Conservation (phyloP, 2,113 vertebrate species). For the Xiphias gladius region DNA sequence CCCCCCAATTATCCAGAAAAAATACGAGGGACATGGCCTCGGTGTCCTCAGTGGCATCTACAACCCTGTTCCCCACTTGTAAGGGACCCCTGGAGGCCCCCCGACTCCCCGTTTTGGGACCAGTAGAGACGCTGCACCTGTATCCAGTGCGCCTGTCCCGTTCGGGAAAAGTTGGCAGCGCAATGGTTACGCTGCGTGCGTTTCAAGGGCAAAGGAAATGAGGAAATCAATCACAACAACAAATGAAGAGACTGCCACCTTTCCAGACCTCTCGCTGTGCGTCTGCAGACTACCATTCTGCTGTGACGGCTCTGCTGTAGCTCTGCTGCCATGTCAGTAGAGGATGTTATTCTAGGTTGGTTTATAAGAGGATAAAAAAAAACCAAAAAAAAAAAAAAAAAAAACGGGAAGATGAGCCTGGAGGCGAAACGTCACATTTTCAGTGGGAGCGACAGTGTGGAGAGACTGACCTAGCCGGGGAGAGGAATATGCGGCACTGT, state of each 20-base stretch:
- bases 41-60: conserved; percentile 23
- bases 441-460: conserved; percentile 60
- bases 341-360: conserved; percentile 50
- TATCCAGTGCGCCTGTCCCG: conserved; percentile 70
- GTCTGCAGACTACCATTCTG: conserved; percentile 20
- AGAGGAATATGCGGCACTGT: conserved; percentile 68
- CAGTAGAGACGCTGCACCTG: conserved; percentile 71
- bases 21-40: conserved; percentile 34
- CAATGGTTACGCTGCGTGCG: conserved; percentile 78
- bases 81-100: conserved; percentile 23
- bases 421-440: conserved; percentile 72
- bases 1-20: neutral
- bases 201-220: conserved; percentile 84
- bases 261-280: conserved; percentile 28
- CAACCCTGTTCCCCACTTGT: conserved; percentile 2
- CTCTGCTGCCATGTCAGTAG: conserved; percentile 45
- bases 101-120: conserved; percentile 15
- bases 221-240: conserved; percentile 71
- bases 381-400: conserved; percentile 11
- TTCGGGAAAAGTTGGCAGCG: conserved; percentile 82
- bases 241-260: conserved; percentile 63
- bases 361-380: conserved; percentile 50
- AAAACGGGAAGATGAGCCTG: conserved; percentile 59
- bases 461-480: conserved; percentile 60
- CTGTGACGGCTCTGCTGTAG: conserved; percentile 14